A percentile compares a stretch with the other conserved stretches of the same genome.
Conservation (phyloP, 1,140 invertebrate genomes). For the Periplaneta americana region DNA sequence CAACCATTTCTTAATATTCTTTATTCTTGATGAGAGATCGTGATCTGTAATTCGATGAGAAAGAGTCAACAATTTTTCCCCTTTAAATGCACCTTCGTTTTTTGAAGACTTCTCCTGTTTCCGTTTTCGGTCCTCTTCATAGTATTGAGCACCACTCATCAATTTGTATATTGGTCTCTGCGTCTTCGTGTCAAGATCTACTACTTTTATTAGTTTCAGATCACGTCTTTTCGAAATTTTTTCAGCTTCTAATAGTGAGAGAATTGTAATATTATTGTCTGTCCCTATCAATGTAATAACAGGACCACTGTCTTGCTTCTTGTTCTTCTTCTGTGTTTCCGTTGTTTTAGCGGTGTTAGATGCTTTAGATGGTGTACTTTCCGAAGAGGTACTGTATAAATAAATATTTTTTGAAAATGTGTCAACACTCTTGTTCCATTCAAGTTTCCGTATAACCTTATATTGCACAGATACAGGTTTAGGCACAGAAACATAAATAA, state of each 20-base stretch:
- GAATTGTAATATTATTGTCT: constrained; percentile 25
- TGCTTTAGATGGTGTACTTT: no score
- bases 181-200: constrained; percentile 54
- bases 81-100: constrained; percentile 35
- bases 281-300: constrained; percentile 21
- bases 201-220: constrained; percentile 56
- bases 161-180: constrained; percentile 55
- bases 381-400: no score
- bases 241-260: constrained; percentile 47
- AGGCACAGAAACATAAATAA: no score
- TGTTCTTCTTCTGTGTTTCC: not conserved
- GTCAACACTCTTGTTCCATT: no score
- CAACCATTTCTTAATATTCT: constrained; percentile 55
- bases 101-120: constrained; percentile 24
- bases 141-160: constrained; percentile 35
- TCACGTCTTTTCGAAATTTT: constrained; percentile 53
- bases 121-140: constrained; percentile 34
- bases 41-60: constrained; percentile 53
- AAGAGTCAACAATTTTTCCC: constrained; percentile 52
- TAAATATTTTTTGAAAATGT: no score
- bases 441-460: no score
- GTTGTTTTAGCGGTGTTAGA: no score
- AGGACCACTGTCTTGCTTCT: not conserved
- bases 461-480: no score
- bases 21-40: constrained; percentile 53